Percentiles rank a stretch among this genome's conserved stretches.
phyloP scores from a whole-genome alignment of 2,113 vertebrate species.

The Paradoxurus hermaphroditus region DNA sequence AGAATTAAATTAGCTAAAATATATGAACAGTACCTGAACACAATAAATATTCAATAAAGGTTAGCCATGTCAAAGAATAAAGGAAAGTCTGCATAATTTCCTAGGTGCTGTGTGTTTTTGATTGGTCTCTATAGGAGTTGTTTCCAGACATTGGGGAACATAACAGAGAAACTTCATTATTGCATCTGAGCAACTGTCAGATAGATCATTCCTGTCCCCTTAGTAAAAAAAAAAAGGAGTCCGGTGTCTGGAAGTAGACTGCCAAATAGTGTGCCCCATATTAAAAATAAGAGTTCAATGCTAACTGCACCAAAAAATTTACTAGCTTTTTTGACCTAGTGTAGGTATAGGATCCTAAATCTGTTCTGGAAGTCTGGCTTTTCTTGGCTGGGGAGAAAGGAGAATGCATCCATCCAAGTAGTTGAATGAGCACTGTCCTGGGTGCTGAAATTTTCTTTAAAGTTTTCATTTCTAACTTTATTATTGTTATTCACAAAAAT shows the following conservation, averaged over 20 bases:
- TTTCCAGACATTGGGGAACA: background rate
- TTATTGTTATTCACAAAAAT: background rate
- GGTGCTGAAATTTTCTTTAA: background rate
- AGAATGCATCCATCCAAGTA: background rate
- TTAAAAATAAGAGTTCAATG: background rate
- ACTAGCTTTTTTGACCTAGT: background rate
- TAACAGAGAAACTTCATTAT: background rate
- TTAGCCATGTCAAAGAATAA: background rate
- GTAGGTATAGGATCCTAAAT: background rate
- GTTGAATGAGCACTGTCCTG: background rate
- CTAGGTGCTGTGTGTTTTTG: background rate
- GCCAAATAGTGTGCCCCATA: too few species aligned
- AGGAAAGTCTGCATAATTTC: background rate
- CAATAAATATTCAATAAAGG: background rate
- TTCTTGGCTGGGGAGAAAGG: background rate
- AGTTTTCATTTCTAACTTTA: background rate
- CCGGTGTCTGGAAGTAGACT: background rate
- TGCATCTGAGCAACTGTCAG: background rate
- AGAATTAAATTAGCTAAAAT: background rate
- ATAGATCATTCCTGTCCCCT: background rate
- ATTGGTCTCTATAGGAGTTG: background rate
- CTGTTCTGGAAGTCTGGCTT: background rate
- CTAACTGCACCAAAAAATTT: background rate
- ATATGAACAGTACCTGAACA: background rate
- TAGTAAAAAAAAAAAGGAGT: background rate